phyloP scores from a whole-genome alignment of 1,140 invertebrate species.

The Euglossa dilemma region DNA sequence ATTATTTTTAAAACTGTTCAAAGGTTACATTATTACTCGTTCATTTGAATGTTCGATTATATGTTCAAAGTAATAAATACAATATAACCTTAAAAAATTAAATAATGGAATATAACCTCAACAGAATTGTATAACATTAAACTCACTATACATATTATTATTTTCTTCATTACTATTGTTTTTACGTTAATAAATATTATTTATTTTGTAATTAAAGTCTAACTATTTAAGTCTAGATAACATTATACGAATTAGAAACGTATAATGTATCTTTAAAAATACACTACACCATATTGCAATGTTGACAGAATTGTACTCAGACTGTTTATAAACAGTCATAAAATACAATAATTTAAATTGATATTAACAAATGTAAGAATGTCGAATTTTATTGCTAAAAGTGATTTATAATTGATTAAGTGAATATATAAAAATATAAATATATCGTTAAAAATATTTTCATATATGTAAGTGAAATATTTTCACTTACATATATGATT shows the following conservation, averaged over 20 bases:
- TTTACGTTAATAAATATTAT: background rate
- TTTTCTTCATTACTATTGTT: background rate
- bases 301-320: background rate
- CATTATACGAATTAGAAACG: background rate
- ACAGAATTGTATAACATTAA: background rate
- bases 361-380: no score
- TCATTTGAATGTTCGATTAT: slow-evolving; percentile 5
- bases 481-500: no score
- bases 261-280: background rate
- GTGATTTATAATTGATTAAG: no score
- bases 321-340: background rate
- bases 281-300: background rate
- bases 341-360: background rate
- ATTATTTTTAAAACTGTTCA: slow-evolving; percentile 11
- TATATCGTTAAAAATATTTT: no score
- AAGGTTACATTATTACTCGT: slow-evolving; percentile 41
- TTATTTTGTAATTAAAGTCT: background rate
- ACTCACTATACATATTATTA: background rate
- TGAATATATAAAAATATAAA: no score
- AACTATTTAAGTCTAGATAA: background rate
- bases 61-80: slow-evolving; percentile 27
- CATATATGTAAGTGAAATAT: no score
- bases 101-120: slow-evolving; percentile 31
- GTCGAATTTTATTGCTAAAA: background rate
- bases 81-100: slow-evolving; percentile 28